Conservation (phyloP, 2,113 vertebrate genomes). For the Xyliphius kryptos region DNA sequence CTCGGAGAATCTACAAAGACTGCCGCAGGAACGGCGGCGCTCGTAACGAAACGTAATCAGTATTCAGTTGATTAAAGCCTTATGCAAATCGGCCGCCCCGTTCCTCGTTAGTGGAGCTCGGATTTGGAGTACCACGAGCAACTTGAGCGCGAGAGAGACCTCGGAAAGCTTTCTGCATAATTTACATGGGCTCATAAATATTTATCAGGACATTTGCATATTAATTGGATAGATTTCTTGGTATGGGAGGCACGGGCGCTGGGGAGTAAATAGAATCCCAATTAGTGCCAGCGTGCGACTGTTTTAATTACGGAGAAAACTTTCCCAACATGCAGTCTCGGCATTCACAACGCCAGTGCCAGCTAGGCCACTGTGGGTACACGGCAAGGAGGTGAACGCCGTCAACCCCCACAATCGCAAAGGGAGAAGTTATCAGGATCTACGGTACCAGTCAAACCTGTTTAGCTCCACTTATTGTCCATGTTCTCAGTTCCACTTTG, state of each 20-base stretch:
- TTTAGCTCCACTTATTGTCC: no score
- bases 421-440: no score
- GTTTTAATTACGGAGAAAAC: constrained; percentile 69
- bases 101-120: constrained; percentile 77
- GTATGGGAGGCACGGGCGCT: constrained; percentile 27
- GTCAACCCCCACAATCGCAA: no score
- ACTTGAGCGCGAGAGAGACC: constrained; percentile 78
- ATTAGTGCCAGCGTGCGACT: constrained; percentile 78
- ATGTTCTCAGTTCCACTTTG: no score
- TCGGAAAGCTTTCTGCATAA: constrained; percentile 86
- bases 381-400: no score
- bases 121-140: constrained; percentile 85
- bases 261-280: constrained; percentile 45
- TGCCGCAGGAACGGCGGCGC: constrained; percentile 76
- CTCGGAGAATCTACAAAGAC: constrained; percentile 81
- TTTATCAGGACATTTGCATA: constrained; percentile 89
- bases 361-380: constrained; percentile 1
- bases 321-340: constrained; percentile 20
- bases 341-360: constrained; percentile 8
- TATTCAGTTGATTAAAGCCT: constrained; percentile 84
- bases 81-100: constrained; percentile 76
- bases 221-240: constrained; percentile 74
- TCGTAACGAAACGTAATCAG: constrained; percentile 90
- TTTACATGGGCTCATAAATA: constrained; percentile 83
- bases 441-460: no score